phyloP scores from a whole-genome alignment of 2,113 vertebrate genomes.

The Coturnix japonica region DNA sequence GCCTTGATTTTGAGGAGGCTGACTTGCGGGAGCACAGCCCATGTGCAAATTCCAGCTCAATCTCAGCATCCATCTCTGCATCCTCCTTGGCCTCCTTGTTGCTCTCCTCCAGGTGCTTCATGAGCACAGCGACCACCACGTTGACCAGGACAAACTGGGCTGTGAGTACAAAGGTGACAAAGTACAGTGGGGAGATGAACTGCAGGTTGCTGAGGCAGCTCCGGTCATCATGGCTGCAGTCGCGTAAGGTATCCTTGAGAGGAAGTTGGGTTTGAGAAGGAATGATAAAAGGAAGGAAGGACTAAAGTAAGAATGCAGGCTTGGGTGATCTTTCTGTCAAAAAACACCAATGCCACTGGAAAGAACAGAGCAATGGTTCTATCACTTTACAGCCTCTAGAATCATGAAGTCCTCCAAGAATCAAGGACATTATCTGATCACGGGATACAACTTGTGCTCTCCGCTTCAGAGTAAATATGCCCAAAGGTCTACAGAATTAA shows the following conservation, averaged over 20 bases:
- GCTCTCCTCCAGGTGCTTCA: slow-evolving; percentile 99
- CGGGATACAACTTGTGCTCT: background rate
- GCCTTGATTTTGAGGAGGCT: slow-evolving; percentile 73
- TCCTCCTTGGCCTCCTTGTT: slow-evolving; percentile 99
- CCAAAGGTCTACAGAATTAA: background rate
- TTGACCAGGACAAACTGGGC: slow-evolving; percentile 99
- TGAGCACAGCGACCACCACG: slow-evolving; percentile 98
- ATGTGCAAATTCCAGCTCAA: slow-evolving; percentile 94
- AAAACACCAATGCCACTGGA: background rate
- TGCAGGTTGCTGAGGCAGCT: slow-evolving; percentile 94
- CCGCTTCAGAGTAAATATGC: background rate
- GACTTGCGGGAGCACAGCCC: slow-evolving; percentile 79
- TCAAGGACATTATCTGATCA: background rate
- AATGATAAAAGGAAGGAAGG: slow-evolving; percentile 37
- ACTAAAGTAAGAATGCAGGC: slow-evolving; percentile 34
- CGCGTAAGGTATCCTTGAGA: slow-evolving; percentile 92
- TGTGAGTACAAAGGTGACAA: slow-evolving; percentile 99
- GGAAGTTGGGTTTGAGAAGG: slow-evolving; percentile 24
- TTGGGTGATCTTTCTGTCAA: background rate
- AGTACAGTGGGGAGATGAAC: slow-evolving; percentile 96
- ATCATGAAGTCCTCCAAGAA: background rate
- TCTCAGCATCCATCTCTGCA: slow-evolving; percentile 97
- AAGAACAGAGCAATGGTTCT: background rate
- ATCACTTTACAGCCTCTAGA: background rate
- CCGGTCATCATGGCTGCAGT: slow-evolving; percentile 93